Conservation (phyloP, 2,113 vertebrate genomes). For the Furnarius figulus region DNA sequence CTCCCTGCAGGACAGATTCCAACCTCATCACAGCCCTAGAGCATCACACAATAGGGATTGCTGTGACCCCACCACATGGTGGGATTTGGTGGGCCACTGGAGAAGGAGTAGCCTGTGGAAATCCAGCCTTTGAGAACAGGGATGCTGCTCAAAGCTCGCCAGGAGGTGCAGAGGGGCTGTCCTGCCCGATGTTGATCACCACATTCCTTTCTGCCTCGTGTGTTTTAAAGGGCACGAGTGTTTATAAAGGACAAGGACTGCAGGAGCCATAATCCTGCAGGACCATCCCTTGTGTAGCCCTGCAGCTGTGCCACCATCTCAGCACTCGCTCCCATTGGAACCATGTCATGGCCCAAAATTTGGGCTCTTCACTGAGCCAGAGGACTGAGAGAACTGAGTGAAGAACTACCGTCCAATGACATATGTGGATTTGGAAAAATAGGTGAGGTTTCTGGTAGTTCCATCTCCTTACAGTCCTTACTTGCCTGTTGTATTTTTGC, state of each 20-base stretch:
- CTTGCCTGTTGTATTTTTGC: background rate
- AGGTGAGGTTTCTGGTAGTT: background rate
- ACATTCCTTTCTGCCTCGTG: fast-evolving
- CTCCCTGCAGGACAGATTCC: background rate
- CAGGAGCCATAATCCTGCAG: background rate
- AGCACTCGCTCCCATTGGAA: background rate
- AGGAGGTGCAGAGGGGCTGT: background rate
- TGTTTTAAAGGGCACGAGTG: background rate
- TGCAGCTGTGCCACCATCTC: background rate
- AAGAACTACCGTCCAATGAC: background rate
- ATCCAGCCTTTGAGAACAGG: background rate
- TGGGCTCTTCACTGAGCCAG: background rate
- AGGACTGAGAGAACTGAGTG: background rate
- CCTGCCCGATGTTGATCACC: background rate
- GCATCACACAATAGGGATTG: fast-evolving
- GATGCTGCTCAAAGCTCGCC: background rate
- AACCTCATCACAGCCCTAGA: background rate
- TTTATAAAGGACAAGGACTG: background rate
- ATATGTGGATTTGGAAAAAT: background rate
- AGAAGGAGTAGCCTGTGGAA: background rate
- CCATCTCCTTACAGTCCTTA: background rate
- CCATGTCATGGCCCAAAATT: background rate
- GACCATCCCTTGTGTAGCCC: background rate
- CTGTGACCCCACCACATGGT: fast-evolving
- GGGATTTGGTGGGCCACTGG: background rate